Evolutionary conservation across 2,113 vertebrate species (phyloP).

Genomic region (Calidris pugnax): DNA sequence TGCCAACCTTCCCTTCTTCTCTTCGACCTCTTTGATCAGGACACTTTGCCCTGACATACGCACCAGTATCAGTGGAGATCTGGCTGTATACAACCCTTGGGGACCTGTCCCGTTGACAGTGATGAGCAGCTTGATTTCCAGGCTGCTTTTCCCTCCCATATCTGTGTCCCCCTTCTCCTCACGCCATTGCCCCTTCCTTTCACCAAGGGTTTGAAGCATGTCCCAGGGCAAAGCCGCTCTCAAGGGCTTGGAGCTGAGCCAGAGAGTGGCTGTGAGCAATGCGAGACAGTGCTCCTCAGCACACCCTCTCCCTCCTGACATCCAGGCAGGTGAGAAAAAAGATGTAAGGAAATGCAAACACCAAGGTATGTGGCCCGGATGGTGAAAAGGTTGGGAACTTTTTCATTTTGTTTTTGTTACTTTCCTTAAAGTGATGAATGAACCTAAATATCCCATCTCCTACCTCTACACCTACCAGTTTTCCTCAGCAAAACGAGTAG

Average conservation of each 20-base stretch:
- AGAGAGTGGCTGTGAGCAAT: neutral
- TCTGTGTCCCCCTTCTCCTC: neutral
- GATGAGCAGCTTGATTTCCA: neutral
- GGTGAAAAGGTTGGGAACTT: neutral
- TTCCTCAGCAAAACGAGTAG: neutral
- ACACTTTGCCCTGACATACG: neutral
- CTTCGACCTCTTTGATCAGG: neutral
- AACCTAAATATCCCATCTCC: neutral
- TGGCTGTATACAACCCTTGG: accelerated
- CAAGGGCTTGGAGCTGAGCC: neutral
- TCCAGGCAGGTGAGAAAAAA: neutral
- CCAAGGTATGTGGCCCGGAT: neutral
- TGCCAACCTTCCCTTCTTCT: accelerated
- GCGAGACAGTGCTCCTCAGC: neutral
- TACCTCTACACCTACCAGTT: neutral
- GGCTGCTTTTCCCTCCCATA: neutral
- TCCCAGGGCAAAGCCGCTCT: neutral
- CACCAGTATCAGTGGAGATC: neutral
- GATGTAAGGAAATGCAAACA: neutral
- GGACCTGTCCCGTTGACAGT: neutral
- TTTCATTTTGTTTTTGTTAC: neutral
- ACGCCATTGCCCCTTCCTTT: neutral
- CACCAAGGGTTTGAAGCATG: neutral
- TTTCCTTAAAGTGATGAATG: neutral
- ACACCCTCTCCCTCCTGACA: neutral